Evolutionary conservation across 1,140 invertebrate genomes (phyloP), one percentile per base, ranked within the genome.

Genomic region (Drosophila pseudoananassae): DNA sequence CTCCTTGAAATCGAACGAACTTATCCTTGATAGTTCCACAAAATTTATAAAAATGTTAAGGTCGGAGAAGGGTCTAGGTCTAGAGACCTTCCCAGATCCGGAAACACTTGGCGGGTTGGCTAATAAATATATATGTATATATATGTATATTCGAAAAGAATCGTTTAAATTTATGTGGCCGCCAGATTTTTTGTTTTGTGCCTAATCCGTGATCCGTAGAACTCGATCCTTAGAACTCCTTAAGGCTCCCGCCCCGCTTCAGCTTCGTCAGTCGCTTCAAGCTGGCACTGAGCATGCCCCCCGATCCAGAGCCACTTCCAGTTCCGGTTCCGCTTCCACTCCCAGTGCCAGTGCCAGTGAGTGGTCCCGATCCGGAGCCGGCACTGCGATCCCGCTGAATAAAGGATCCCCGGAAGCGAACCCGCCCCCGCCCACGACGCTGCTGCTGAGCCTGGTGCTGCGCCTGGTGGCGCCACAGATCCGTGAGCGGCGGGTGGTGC

Each of bases 241-340:
- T 91, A 27, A 91, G 64, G 75, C 89, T 91, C 65, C 89, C 89
- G 68, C 81, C 78, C 4, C 89, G 89, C 71, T 91, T 90, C 31
- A 91, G 72, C 52, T 91, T 91, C 9, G 84, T 85, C 20, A 91
- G 74, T 7, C 89, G 78, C 61, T 82, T 85, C 12, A 90, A 51
- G 49, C 89, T 78, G 64, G 74, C 83, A 12, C 78, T 80, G 15
- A 85, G 65, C 70, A 78, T 87, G 23, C 77, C 63, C 40, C 40
- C 40, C 6, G 40, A 17, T 2, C n/a, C n/a, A 3, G 38, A 15
- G n/a, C n/a, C n/a, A n/a, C n/a, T n/a, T 0, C 55, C 52, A 14
- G 54, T 20, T 52, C 53, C 58, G 1, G 17, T 6, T 1, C 57
- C 33, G 3, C 7, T 9, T 14, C 36, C 65, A 29, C 3, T 17